Percentiles rank a stretch among this genome's conserved stretches.
Conservation (phyloP, 2,797 vertebrate species). For the Rachycentron canadum region DNA sequence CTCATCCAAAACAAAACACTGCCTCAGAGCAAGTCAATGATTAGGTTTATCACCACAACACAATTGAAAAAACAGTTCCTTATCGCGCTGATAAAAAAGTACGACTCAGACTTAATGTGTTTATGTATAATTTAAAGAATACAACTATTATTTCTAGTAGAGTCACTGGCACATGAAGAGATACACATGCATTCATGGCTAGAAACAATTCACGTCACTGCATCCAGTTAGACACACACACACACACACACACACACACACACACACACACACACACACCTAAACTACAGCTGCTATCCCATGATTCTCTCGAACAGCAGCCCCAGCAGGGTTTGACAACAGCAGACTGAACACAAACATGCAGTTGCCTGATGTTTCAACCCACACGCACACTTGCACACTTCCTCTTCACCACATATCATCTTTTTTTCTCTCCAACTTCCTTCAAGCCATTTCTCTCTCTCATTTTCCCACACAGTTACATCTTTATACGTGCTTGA, state of each 20-base stretch:
- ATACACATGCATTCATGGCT: too few relatives aligned
- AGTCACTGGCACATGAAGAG: too few relatives aligned
- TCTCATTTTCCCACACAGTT: constrained; percentile 34
- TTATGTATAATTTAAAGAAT: too few relatives aligned
- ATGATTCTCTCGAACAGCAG: constrained; percentile 39
- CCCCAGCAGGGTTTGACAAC: constrained; percentile 67
- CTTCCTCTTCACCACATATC: constrained; percentile 23
- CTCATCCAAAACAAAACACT: not conserved
- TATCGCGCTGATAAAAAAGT: not conserved
- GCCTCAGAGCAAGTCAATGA: not conserved
- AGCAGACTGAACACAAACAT: constrained; percentile 59
- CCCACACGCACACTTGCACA: not conserved
- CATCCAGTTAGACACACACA: too few relatives aligned
- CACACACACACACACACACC: constrained; percentile 12
- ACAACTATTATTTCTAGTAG: too few relatives aligned
- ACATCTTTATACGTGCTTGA: constrained; percentile 47
- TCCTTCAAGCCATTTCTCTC: constrained; percentile 14
- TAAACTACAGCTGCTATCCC: constrained; percentile 48
- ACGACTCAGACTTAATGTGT: not conserved
- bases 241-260: not conserved
- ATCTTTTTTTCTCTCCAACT: constrained; percentile 16
- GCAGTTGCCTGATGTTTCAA: constrained; percentile 53
- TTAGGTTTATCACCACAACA: not conserved
- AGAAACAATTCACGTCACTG: too few relatives aligned
- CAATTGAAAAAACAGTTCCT: not conserved